Base-by-base conservation (phyloP, 2,888 invertebrate species). In the Catocala sponsa region DNA sequence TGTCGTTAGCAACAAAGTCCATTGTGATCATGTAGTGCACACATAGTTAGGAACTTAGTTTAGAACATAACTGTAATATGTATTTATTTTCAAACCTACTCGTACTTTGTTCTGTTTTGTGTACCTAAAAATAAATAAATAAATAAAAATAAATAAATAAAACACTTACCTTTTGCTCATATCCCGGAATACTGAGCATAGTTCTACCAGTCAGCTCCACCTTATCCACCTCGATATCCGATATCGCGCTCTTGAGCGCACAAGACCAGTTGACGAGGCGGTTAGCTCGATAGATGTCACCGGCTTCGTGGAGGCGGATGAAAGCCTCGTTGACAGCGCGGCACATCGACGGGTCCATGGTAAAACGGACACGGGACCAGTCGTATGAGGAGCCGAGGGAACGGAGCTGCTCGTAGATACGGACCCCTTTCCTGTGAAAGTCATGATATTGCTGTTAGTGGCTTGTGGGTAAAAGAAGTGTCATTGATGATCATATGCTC, bases 151-250 rank as follows among this genome's bases (percentile, higher is more conserved):
- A n/a, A n/a, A n/a, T n/a, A n/a, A n/a, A n/a, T n/a, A n/a, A n/a
- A n/a, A n/a, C n/a, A 42, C 75, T 11, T 53, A 94, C 95, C 92
- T 97, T 97, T 43, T 97, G 95, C n/a, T 96, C 95, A 86, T 99
- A 98, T 0, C 99, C 99, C 0, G 99, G 99, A 71, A 99, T 98
- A 32, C 96, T 84, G 51, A 99, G 86, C 75, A 98, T 87, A 0
- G 99, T 99, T 54, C 97, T 95, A 0, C 99, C 99, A 4, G 96
- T 86, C 44, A 99, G 90, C 84, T 99, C 98, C 46, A 97, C 89
- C 91, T 99, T 99, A 87, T 99, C 99, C 2, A 99, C 99, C 92
- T 99, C 99, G 72, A 99, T 99, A 86, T 99, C 99, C 0, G 99
- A 99, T 76, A 99, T 99, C 7, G 99, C 99, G 54, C 99, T 99